Base-by-base conservation (phyloP, 2,113 vertebrate genomes). In the Colaptes auratus region DNA sequence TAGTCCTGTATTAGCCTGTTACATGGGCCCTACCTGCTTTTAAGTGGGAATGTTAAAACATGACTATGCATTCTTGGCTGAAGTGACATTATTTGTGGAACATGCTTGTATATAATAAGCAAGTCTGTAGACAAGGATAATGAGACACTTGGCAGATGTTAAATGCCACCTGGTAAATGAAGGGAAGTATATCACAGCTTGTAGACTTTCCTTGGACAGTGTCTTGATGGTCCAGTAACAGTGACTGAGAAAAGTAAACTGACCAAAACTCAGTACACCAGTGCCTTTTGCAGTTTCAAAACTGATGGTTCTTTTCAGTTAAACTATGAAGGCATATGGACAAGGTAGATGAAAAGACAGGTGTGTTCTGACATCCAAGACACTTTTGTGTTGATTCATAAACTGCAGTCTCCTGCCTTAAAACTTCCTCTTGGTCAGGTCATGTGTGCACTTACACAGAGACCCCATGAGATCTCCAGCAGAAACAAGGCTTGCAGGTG, bases 281-380 rank as follows among this genome's bases (percentile, higher is more conserved):
- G 12, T 74, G 39, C 44, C 46, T 72, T 28, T n/a, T 65, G 25
- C 35, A 13, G 0, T 74, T n/a, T 91, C 84, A 66, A 13, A 55
- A 27, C 6, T 42, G n/a, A 18, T 4, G 4, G 23, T 48, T 85
- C 48, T 78, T 72, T 42, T 48, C 28, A 61, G 13, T 73, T 42
- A 36, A 8, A 2, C 8, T 5, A 3, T 7, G 16, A 69, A 81
- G 58, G 65, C 0, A 4, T 13, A 16, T 7, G 31, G 42, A 30
- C 0, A 4, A 56, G 72, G 84, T 46, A 64, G 75, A 58, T 1
- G 0, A 48, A 33, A 50, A 67, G 35, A 12, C 0, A 1, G n/a
- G 19, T 7, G 27, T 33, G 28, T 55, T 69, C 64, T 75, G 36
- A n/a, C 15, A 64, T 75, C 21, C 27, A 8, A 58, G 56, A 44